These are phyloP conservation scores for Halcyon badia DNA, from an alignment of 2,797 vertebrate species.

Conservation along the genomic window DNA sequence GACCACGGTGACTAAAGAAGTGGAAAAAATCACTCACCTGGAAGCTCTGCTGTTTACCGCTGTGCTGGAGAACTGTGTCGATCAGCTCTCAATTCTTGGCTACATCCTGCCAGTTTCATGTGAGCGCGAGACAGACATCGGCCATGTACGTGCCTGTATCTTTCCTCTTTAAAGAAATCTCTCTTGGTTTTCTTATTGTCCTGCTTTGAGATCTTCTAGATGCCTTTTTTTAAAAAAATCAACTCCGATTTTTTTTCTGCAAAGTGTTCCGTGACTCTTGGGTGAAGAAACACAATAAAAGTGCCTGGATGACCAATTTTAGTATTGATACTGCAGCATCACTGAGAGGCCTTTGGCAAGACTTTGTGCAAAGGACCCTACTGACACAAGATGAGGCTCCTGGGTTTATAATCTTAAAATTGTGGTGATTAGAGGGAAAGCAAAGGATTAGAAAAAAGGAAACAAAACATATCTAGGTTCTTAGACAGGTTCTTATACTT, in stretches of 20 bases:
- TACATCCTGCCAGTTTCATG: conserved; percentile 74
- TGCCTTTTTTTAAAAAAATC: too few species aligned
- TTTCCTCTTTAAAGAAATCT: neutral
- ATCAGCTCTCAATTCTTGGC: conserved; percentile 85
- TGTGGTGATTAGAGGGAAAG: neutral
- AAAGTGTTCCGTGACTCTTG: neutral
- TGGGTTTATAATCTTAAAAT: neutral
- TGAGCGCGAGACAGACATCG: conserved; percentile 22
- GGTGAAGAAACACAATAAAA: neutral
- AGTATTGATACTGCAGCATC: neutral
- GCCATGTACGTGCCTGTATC: conserved; percentile 30
- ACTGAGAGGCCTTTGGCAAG: neutral
- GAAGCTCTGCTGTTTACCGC: conserved; percentile 78
- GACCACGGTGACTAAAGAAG: neutral
- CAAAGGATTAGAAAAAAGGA: neutral
- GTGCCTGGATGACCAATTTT: neutral
- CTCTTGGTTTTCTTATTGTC: neutral
- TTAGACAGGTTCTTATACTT: neutral
- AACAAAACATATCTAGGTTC: neutral
- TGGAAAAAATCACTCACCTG: conserved; percentile 52
- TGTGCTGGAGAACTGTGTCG: conserved; percentile 81
- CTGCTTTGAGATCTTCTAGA: neutral
- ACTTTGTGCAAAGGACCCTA: neutral
- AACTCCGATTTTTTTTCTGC: neutral
- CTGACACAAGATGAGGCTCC: neutral